These are phyloP conservation scores for Monodelphis domestica DNA, from an alignment of 2,797 vertebrate genomes.

Conservation along the genomic window DNA sequence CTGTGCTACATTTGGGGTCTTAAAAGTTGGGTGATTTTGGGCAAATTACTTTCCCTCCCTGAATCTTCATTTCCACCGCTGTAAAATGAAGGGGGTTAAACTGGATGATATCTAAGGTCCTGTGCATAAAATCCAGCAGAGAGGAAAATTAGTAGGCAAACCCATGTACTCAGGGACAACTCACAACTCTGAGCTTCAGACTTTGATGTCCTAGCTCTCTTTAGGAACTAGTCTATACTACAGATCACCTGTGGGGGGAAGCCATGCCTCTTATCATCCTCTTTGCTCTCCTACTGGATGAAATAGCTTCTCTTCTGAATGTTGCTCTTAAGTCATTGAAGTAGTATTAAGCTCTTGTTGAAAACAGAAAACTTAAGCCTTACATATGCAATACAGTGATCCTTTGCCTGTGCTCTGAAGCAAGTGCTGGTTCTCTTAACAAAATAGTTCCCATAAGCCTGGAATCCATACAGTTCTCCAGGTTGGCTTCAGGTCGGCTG, in stretches of 20 bases:
- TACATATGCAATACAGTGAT: background rate
- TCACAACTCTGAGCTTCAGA: background rate
- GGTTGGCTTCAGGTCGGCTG: background rate
- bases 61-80: background rate
- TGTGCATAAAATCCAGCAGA: background rate
- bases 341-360: background rate
- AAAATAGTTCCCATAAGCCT: background rate
- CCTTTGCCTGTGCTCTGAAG: background rate
- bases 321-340: background rate
- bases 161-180: background rate
- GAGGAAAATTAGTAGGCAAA: background rate
- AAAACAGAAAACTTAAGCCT: background rate
- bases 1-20: background rate
- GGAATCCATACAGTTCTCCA: background rate
- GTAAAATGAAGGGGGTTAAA: background rate
- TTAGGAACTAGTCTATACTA: background rate
- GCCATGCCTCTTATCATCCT: background rate
- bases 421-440: background rate
- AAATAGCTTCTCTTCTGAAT: background rate
- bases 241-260: background rate
- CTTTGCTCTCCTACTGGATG: background rate
- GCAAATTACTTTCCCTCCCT: background rate
- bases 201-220: background rate
- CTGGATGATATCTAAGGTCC: background rate
- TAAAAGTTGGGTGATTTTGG: background rate